Evolutionary conservation across 2,113 vertebrate genomes (phyloP), one percentile per base, ranked within the genome.

Genomic region (Perccottus glenii): DNA sequence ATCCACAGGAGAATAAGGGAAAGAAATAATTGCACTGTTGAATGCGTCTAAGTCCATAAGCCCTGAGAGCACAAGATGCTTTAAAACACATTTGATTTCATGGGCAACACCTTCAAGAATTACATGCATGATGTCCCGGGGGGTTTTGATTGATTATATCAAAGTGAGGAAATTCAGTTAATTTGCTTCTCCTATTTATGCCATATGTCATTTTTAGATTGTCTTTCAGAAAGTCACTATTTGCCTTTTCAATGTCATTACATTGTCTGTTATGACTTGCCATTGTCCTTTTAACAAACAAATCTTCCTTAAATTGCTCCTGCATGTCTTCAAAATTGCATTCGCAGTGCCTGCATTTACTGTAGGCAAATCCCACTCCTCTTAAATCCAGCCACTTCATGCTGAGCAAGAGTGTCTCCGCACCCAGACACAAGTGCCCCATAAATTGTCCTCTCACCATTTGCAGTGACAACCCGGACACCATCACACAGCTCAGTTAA

Each of bases 131-230:
- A 73, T 33, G n/a, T n/a, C n/a, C n/a, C n/a, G n/a, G n/a, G 62
- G 35, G 14, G 48, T 74, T n/a, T 64, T 71, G 72, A 9, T 43
- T 5, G 9, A 75, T 75, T 0, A 80, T 14, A 58, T 75, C 40
- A 70, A 70, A 75, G 12, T 35, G 40, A 11, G 77, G 71, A 61
- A 33, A n/a, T 65, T 48, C 1, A 63, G 55, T 48, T 45, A 85
- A 55, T 45, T 63, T 73, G 48, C 72, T 76, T 40, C 56, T 71
- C 43, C 82, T 73, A 32, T 84, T 84, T 35, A 84, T 84, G 0
- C 74, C 53, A 80, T 69, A 74, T 45, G 60, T 84, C 0, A 12
- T 84, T 78, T n/a, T 67, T 5, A 79, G 45, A 53, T 16, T 52
- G 5, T 55, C 55, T 67, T 51, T 67, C 4, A 75, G 16, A 64